phyloP scores from a whole-genome alignment of 2,797 vertebrate genomes.

The Ctenopoma multispine region DNA sequence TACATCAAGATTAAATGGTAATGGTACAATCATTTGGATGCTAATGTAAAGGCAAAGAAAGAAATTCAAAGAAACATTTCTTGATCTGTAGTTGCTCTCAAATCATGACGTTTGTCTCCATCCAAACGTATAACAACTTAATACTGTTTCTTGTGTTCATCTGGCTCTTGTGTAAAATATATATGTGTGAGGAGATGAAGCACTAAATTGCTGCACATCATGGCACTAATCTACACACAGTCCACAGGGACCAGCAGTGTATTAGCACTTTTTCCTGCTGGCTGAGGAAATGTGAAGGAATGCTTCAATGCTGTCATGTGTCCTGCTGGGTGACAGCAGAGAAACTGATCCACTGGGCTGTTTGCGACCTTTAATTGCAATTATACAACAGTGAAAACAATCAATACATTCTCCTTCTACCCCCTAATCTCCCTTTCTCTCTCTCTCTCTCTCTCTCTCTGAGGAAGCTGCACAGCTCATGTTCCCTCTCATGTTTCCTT shows the following conservation, averaged over 20 bases:
- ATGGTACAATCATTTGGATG: neutral
- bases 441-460: neutral
- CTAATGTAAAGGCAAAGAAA: neutral
- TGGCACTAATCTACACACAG: conserved; percentile 52
- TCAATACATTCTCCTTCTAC: conserved; percentile 68
- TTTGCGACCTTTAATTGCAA: conserved; percentile 85
- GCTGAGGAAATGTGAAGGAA: conserved; percentile 44
- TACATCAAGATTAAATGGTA: neutral
- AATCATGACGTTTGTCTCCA: neutral
- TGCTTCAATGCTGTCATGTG: conserved; percentile 58
- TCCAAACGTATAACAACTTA: neutral
- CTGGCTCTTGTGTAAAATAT: neutral
- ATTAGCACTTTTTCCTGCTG: conserved; percentile 48
- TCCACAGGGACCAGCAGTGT: conserved; percentile 38
- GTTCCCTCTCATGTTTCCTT: conserved; percentile 35
- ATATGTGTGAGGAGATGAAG: conserved; percentile 8
- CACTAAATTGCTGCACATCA: conserved; percentile 20
- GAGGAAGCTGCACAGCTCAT: conserved; percentile 3
- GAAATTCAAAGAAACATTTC: conserved; percentile 1
- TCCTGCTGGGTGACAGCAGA: conserved; percentile 65
- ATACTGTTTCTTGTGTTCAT: neutral
- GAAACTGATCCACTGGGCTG: conserved; percentile 76
- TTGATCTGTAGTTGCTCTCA: neutral
- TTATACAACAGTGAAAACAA: conserved; percentile 82
- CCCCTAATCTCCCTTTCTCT: neutral